phyloP scores from a whole-genome alignment of 2,888 invertebrate species.

The Orthosia incerta region DNA sequence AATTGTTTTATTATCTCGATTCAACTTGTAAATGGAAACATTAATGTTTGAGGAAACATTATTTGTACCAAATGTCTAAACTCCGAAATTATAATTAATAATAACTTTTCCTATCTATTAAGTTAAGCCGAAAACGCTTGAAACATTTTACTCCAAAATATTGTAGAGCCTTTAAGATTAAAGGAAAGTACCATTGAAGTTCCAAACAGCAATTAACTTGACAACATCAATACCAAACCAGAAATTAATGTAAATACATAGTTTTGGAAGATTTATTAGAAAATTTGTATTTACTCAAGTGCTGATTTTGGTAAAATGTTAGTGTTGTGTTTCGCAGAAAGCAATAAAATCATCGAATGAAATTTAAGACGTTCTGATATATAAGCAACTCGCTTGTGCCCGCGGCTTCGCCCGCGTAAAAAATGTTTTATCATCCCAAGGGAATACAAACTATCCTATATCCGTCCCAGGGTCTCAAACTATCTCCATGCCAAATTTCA shows the following conservation, averaged over 20 bases:
- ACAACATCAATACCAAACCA: conserved; percentile 68
- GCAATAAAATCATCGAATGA: neutral
- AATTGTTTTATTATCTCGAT: conserved; percentile 46
- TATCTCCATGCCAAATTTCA: too few relatives aligned
- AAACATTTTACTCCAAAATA: conserved; percentile 72
- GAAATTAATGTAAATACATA: conserved; percentile 63
- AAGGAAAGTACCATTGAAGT: conserved; percentile 69
- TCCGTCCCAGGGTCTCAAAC: too few relatives aligned
- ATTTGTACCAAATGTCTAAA: conserved; percentile 63
- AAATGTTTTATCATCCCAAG: too few relatives aligned
- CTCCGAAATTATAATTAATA: conserved; percentile 70
- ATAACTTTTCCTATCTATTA: conserved; percentile 73
- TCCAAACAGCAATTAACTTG: conserved; percentile 71
- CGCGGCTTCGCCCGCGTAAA: too few relatives aligned
- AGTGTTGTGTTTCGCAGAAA: neutral
- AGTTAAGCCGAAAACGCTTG: conserved; percentile 68
- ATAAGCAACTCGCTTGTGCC: too few relatives aligned
- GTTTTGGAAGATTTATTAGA: conserved; percentile 54
- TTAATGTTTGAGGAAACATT: conserved; percentile 46
- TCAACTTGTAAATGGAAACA: conserved; percentile 32
- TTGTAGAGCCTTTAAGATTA: conserved; percentile 67
- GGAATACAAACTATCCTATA: too few relatives aligned
- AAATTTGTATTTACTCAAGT: conserved; percentile 27
- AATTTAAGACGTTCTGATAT: neutral
- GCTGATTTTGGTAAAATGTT: neutral